Conservation (phyloP, 2,113 vertebrate genomes). For the Nipponia nippon region DNA sequence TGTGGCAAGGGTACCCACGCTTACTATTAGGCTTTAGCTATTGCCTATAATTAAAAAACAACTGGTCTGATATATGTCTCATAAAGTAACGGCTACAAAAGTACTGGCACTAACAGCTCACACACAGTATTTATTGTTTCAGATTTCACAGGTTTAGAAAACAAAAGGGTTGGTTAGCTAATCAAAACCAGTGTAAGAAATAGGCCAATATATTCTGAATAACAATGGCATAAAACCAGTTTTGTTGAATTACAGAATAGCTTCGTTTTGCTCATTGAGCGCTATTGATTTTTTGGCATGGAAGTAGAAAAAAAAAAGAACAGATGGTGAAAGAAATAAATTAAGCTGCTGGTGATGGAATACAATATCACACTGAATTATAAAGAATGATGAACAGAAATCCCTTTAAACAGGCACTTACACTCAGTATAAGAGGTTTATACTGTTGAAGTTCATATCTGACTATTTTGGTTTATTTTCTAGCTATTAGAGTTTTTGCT, state of each 20-base stretch:
- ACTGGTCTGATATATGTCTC: neutral
- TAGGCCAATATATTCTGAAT: constrained; percentile 64
- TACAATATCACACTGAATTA: constrained; percentile 72
- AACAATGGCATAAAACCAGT: constrained; percentile 57
- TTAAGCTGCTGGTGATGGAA: constrained; percentile 68
- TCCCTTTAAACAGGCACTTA: constrained; percentile 39
- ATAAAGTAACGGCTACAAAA: neutral
- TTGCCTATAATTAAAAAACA: neutral
- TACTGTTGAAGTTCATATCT: neutral
- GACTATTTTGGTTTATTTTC: neutral
- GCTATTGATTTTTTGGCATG: constrained; percentile 71
- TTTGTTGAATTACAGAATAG: constrained; percentile 63
- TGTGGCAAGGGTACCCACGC: neutral
- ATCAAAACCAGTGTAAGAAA: constrained; percentile 58
- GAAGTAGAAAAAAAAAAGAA: constrained; percentile 58
- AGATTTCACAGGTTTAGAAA: constrained; percentile 61
- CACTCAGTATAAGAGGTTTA: neutral
- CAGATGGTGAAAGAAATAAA: constrained; percentile 78
- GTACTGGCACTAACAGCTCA: neutral
- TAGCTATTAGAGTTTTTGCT: neutral
- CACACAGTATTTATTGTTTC: constrained; percentile 59
- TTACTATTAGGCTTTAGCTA: neutral
- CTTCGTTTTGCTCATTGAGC: constrained; percentile 62
- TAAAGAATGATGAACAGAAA: constrained; percentile 62
- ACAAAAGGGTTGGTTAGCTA: constrained; percentile 63